These are phyloP conservation scores for Spodoptera exigua DNA, from an alignment of 2,888 invertebrate species.

Conservation along the genomic window DNA sequence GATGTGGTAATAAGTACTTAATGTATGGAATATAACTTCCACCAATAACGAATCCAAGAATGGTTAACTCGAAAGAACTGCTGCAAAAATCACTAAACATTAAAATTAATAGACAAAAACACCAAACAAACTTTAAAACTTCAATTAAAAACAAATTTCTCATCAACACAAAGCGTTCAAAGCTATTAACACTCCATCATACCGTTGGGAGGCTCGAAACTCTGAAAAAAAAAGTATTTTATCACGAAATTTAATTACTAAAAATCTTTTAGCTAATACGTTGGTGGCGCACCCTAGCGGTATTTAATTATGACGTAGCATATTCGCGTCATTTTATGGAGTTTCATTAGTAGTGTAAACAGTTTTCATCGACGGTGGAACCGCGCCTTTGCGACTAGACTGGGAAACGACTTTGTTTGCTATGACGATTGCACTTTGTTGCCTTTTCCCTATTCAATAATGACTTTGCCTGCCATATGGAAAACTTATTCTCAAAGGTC, in stretches of 20 bases:
- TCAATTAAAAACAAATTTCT: constrained; percentile 31
- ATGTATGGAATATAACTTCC: too few relatives aligned
- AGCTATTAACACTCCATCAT: constrained; percentile 33
- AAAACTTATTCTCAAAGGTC: too few relatives aligned
- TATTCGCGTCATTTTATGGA: constrained; percentile 74
- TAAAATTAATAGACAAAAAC: too few relatives aligned
- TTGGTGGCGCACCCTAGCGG: constrained; percentile 67
- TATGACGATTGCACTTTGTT: constrained; percentile 49
- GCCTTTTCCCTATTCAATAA: constrained; percentile 7
- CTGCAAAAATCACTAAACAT: too few relatives aligned
- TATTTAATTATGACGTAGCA: constrained; percentile 74
- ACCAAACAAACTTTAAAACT: constrained; percentile 1
- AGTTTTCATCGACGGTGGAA: constrained; percentile 79
- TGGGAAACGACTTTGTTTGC: constrained; percentile 49
- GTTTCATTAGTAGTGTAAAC: constrained; percentile 85
- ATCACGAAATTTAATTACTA: constrained; percentile 73
- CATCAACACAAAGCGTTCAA: constrained; percentile 11
- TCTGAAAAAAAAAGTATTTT: constrained; percentile 57
- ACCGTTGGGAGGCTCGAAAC: constrained; percentile 45
- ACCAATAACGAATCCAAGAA: too few relatives aligned
- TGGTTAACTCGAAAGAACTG: too few relatives aligned
- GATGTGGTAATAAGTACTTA: too few relatives aligned
- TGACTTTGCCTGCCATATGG: too few relatives aligned
- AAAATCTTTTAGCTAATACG: constrained; percentile 74
- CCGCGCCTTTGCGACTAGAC: constrained; percentile 69